Percentiles rank a stretch among this genome's conserved stretches.
Conservation (phyloP, 1,140 invertebrate species). For the Drosophila kohkoa region DNA sequence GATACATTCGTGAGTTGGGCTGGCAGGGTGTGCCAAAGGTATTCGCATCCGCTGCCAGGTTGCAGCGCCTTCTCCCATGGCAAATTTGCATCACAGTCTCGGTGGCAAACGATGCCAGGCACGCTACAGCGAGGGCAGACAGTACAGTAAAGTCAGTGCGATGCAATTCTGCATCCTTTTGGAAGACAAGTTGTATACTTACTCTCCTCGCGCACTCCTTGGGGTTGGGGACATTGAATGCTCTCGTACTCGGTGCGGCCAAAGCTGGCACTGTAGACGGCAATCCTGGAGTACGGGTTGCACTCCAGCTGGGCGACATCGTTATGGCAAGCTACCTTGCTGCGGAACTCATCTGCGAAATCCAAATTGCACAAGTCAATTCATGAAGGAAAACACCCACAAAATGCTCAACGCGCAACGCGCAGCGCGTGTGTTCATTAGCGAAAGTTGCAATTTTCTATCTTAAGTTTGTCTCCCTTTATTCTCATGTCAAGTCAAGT, state of each 20-base stretch:
- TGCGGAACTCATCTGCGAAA: slow-evolving; percentile 93
- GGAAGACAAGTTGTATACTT: slow-evolving; percentile 41
- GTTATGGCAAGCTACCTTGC: slow-evolving; percentile 95
- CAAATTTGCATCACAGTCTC: slow-evolving; percentile 95
- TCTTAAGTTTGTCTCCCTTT: too few relatives aligned
- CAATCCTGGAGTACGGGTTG: slow-evolving; percentile 93
- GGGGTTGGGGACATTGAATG: slow-evolving; percentile 94
- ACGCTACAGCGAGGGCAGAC: slow-evolving; percentile 87
- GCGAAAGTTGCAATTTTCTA: background rate
- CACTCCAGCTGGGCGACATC: slow-evolving; percentile 93
- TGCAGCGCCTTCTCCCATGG: slow-evolving; percentile 94
- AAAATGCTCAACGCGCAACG: too few relatives aligned
- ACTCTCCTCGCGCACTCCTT: slow-evolving; percentile 95
- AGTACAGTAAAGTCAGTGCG: slow-evolving; percentile 19
- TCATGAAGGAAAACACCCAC: background rate
- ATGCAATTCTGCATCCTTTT: slow-evolving; percentile 5
- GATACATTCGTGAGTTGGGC: slow-evolving; percentile 93
- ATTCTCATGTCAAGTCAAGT: too few relatives aligned
- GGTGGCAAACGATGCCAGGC: slow-evolving; percentile 93
- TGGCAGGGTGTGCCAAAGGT: slow-evolving; percentile 95
- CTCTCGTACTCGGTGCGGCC: slow-evolving; percentile 95
- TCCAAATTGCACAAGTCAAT: slow-evolving; percentile 27
- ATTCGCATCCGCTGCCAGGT: slow-evolving; percentile 91
- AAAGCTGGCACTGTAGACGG: slow-evolving; percentile 95
- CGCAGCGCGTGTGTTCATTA: slow-evolving; percentile 10